phyloP scores from a whole-genome alignment of 92 coral and sea anemone species.

The Pocillopora meandrina region DNA sequence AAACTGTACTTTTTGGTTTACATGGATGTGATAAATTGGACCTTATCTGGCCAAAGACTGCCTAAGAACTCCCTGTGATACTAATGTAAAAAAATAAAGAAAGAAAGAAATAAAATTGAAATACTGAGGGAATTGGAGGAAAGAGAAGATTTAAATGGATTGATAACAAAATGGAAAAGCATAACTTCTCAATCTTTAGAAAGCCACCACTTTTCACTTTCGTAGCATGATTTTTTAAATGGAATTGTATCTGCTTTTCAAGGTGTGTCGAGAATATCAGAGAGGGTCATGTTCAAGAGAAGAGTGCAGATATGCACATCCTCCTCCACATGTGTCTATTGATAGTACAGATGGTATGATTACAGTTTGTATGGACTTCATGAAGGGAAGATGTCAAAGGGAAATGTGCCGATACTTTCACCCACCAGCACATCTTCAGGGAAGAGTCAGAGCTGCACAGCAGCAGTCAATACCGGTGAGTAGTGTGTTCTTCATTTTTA shows the following conservation, averaged over 20 bases:
- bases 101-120: too few species aligned
- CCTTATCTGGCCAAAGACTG: too few species aligned
- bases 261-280: constrained; percentile 95
- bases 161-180: too few species aligned
- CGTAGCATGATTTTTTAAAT: background rate
- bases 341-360: constrained; percentile 92
- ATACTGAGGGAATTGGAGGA: too few species aligned
- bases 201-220: background rate
- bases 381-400: constrained; percentile 92
- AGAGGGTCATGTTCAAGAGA: constrained; percentile 90
- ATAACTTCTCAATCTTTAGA: too few species aligned
- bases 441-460: constrained; percentile 89
- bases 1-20: too few species aligned
- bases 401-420: constrained; percentile 97
- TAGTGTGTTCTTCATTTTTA: background rate
- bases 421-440: constrained; percentile 94
- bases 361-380: constrained; percentile 98
- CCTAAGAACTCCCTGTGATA: too few species aligned
- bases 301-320: constrained; percentile 94
- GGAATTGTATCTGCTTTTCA: background rate
- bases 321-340: constrained; percentile 79
- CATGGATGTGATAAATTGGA: too few species aligned
- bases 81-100: too few species aligned
- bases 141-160: too few species aligned
- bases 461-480: constrained; percentile 56